phyloP scores from a whole-genome alignment of 1,140 invertebrate species.

The Panagrolaimus sp. region DNA sequence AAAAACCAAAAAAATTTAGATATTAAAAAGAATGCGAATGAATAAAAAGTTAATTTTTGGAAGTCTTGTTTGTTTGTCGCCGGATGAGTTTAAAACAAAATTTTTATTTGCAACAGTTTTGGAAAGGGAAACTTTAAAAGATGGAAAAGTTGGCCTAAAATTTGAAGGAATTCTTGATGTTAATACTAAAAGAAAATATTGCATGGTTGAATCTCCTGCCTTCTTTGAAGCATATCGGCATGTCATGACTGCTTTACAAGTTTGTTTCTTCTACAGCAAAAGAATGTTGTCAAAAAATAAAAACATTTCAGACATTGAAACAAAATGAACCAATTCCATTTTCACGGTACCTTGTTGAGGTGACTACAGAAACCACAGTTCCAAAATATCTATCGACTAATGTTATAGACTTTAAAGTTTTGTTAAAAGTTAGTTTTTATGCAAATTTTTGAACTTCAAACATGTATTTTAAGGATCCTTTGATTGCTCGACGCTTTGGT shows the following conservation, averaged over 20 bases:
- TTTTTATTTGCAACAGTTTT: constrained; percentile 69
- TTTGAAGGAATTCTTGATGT: constrained; percentile 53
- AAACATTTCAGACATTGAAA: constrained; percentile 44
- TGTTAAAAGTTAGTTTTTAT: too few relatives aligned
- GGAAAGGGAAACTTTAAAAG: constrained; percentile 62
- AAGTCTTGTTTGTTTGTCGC: constrained; percentile 70
- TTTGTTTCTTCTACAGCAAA: constrained; percentile 59
- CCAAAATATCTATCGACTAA: constrained; percentile 22
- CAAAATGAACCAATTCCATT: constrained; percentile 59
- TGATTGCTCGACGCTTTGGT: too few relatives aligned
- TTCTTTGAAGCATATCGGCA: constrained; percentile 62
- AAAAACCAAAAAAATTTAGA: not conserved
- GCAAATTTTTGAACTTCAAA: too few relatives aligned
- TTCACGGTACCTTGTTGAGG: constrained; percentile 49
- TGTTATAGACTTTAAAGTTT: too few relatives aligned
- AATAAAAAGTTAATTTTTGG: constrained; percentile 69
- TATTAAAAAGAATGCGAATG: constrained; percentile 20
- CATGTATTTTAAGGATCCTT: too few relatives aligned
- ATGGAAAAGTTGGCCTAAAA: constrained; percentile 64
- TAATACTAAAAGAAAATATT: constrained; percentile 27
- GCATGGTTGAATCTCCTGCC: constrained; percentile 63
- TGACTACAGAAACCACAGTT: constrained; percentile 24
- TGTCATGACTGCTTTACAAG: constrained; percentile 58
- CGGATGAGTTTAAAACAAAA: constrained; percentile 67
- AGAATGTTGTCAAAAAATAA: not conserved